These are phyloP conservation scores for Hoplostethus mediterraneus DNA, from an alignment of 2,797 vertebrate species.

Conservation along the genomic window DNA sequence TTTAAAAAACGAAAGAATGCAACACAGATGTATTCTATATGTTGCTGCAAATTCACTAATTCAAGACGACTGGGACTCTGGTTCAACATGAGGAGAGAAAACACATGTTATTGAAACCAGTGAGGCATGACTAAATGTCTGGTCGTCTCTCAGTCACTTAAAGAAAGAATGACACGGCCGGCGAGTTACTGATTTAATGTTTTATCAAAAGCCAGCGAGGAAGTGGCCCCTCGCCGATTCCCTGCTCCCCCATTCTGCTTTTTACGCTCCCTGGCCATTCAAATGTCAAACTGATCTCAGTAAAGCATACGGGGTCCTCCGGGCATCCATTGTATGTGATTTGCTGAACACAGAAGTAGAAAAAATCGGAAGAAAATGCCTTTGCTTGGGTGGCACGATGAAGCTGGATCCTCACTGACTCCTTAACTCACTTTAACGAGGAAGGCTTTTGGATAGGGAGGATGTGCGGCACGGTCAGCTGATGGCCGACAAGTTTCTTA, in stretches of 20 bases:
- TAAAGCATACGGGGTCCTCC: conserved; percentile 42
- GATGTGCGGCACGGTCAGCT: conserved; percentile 35
- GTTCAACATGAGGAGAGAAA: too few relatives aligned
- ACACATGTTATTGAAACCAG: background rate
- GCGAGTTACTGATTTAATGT: conserved; percentile 26
- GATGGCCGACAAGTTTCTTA: conserved; percentile 4
- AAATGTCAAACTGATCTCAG: conserved; percentile 52
- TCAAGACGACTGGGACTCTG: too few relatives aligned
- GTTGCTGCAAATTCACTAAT: too few relatives aligned
- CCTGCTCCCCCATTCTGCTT: conserved; percentile 23
- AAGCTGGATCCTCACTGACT: conserved; percentile 43
- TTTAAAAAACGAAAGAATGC: background rate
- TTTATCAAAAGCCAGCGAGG: conserved; percentile 35
- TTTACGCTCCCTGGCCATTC: conserved; percentile 31
- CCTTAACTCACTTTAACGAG: conserved; percentile 65
- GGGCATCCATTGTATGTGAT: conserved; percentile 40
- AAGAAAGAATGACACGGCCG: conserved; percentile 10
- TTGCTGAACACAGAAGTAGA: conserved; percentile 35
- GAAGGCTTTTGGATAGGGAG: conserved; percentile 14
- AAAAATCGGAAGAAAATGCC: conserved; percentile 26
- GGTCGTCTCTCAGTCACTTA: background rate
- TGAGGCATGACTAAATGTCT: background rate
- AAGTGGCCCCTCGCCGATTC: conserved; percentile 34
- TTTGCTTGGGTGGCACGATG: conserved; percentile 19
- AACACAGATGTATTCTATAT: too few relatives aligned